Evolutionary conservation across 64 coral and sea anemone genomes (phyloP).

Genomic region (Dendronephthya gigantea): DNA sequence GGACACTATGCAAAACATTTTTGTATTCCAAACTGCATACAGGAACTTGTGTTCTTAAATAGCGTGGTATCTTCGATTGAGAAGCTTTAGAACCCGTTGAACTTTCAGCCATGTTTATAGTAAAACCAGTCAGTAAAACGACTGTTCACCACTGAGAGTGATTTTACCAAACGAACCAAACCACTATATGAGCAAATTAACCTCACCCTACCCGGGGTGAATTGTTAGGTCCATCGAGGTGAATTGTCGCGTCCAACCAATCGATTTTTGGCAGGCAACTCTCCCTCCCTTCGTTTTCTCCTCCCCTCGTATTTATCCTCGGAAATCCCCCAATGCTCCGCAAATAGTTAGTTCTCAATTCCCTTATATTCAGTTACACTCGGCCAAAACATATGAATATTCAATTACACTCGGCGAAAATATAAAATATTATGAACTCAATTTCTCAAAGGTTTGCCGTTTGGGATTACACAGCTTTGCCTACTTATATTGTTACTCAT

Average conservation of each 20-base stretch:
- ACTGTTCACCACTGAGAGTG: no score
- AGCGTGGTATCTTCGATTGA: background rate
- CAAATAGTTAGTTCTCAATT: no score
- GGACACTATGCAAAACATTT: background rate
- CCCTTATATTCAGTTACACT: no score
- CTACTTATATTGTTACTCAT: no score
- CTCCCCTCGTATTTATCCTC: background rate
- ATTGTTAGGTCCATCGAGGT: background rate
- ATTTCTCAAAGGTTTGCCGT: no score
- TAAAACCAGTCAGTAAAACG: no score
- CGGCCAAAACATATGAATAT: no score
- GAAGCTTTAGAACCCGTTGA: background rate
- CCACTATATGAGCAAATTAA: no score
- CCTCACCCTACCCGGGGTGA: background rate
- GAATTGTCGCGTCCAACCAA: background rate
- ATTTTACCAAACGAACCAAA: no score
- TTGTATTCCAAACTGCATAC: background rate
- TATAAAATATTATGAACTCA: no score
- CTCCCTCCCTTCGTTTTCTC: background rate
- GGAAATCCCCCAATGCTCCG: background rate
- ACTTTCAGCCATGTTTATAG: background rate
- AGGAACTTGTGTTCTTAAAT: background rate
- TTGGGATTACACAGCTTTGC: no score
- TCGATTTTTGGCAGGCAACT: constrained; percentile 5
- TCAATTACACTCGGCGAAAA: no score